Evolutionary conservation across 2,888 invertebrate genomes (phyloP).

Genomic region (Oscheius sp.): DNA sequence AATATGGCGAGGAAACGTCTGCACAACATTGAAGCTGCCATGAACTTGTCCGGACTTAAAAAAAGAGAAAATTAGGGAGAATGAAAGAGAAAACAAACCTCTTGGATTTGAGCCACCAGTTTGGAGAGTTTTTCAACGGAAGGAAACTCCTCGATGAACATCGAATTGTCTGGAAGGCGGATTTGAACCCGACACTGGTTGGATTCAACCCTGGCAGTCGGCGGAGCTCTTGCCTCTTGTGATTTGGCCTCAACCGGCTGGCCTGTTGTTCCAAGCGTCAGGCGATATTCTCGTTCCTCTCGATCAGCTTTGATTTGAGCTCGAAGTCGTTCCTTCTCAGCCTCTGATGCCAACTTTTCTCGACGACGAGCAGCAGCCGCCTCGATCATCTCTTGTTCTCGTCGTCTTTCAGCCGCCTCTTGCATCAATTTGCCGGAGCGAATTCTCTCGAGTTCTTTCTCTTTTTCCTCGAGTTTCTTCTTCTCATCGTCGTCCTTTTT

Average conservation of each 20-base stretch:
- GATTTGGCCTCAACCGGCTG: not conserved
- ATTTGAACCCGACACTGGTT: constrained; percentile 43
- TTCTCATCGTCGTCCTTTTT: constrained; percentile 37
- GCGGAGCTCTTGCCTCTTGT: not conserved
- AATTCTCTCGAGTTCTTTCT: constrained; percentile 34
- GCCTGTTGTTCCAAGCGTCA: not conserved
- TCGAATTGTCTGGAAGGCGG: constrained; percentile 41
- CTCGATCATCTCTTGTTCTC: constrained; percentile 42
- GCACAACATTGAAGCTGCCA: constrained; percentile 40
- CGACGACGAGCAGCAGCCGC: constrained; percentile 45
- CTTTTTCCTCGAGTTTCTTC: constrained; percentile 40
- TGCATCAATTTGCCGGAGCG: constrained; percentile 31
- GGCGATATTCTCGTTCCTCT: constrained; percentile 31
- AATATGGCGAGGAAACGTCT: constrained; percentile 44
- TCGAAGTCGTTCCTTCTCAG: constrained; percentile 45
- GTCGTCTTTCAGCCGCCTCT: constrained; percentile 37
- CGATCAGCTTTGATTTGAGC: constrained; percentile 51
- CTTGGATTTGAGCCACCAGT: constrained; percentile 33
- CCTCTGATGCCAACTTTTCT: constrained; percentile 43
- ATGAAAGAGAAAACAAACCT: not conserved
- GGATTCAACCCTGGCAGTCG: constrained; percentile 9
- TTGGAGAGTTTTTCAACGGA: constrained; percentile 40
- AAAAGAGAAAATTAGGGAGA: not conserved
- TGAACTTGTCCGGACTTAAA: not conserved
- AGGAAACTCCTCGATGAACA: constrained; percentile 46